Evolutionary conservation across 2,113 vertebrate genomes (phyloP), one percentile per base, ranked within the genome.

Genomic region (Jacana jacana): DNA sequence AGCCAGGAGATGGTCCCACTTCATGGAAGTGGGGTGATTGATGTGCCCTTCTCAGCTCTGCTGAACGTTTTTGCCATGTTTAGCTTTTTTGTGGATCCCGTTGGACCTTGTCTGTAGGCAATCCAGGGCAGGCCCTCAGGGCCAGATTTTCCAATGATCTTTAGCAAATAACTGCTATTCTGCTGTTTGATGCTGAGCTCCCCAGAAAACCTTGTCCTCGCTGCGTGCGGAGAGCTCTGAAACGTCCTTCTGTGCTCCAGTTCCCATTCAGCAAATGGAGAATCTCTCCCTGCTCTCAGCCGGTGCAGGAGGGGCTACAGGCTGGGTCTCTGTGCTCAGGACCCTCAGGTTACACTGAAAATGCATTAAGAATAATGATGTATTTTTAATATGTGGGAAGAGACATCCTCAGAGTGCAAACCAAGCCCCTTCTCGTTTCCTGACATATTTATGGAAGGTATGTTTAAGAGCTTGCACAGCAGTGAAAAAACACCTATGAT

Each of bases 31-130:
- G 71, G 19, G 40, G 72, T 17, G 31, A 1, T 5, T 3, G 24
- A 3, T 8, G 58, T 2, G 54, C 86, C 7, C 3, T 37, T 20
- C 82, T 9, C 76, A 2, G 61, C 82, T 13, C 30, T 27, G 84
- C 63, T n/a, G n/a, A n/a, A n/a, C 0, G 1, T 2, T 28, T 48
- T 55, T 17, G 11, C 60, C 39, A 0, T 0, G 13, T 9, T 23
- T 11, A 2, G 70, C 12, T 28, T 22, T 22, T 77, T 8, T 2
- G 10, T 11, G 6, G 15, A 30, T 3, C n/a, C 33, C 2, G 33
- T 4, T 39, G 60, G 80, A 1, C 18, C 72, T 63, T 42, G 6
- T 8, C 28, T 6, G 35, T 60, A 7, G 48, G 51, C 65, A 7
- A 8, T 0, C 7, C 1, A 9, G 30, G 52, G 52, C 40, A 33